Evolutionary conservation across 1,140 invertebrate species (phyloP).

Genomic region (Euura lappo): DNA sequence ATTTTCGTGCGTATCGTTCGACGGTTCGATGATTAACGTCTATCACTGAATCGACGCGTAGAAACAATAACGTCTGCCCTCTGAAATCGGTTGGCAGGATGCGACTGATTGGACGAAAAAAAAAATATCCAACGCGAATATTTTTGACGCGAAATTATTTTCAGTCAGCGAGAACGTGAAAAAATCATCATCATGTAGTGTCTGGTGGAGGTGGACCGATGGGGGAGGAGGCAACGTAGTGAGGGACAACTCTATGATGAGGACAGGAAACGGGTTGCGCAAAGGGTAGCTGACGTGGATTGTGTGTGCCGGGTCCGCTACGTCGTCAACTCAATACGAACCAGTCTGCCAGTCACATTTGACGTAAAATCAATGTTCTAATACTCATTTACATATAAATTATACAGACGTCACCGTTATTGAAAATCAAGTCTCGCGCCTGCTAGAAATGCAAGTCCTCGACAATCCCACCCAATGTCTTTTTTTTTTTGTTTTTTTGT

Average conservation of each 20-base stretch:
- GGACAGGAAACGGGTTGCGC: constrained; percentile 3
- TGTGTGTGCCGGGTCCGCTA: not conserved
- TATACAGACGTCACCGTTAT: constrained; percentile 7
- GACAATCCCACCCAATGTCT: no score
- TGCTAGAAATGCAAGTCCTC: not conserved
- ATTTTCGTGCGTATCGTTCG: no score
- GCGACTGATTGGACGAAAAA: no score
- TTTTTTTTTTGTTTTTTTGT: not conserved
- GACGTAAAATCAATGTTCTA: constrained; percentile 1
- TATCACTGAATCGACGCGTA: no score
- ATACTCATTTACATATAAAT: constrained; percentile 5
- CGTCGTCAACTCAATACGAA: not conserved
- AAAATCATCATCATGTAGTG: not conserved
- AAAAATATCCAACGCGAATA: no score
- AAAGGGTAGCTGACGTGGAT: constrained; percentile 5
- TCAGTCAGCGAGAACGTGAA: not conserved
- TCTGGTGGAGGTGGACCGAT: not conserved
- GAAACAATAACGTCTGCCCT: no score
- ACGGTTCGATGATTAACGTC: no score
- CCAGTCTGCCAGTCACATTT: not conserved
- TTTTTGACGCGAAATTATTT: not conserved
- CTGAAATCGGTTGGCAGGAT: no score
- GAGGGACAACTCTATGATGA: constrained; percentile 1
- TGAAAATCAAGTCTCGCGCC: constrained; percentile 3
- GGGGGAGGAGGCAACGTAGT: not conserved